Evolutionary conservation across 2,113 vertebrate genomes (phyloP), one percentile per base, ranked within the genome.

Genomic region (Oryzias curvinotus): DNA sequence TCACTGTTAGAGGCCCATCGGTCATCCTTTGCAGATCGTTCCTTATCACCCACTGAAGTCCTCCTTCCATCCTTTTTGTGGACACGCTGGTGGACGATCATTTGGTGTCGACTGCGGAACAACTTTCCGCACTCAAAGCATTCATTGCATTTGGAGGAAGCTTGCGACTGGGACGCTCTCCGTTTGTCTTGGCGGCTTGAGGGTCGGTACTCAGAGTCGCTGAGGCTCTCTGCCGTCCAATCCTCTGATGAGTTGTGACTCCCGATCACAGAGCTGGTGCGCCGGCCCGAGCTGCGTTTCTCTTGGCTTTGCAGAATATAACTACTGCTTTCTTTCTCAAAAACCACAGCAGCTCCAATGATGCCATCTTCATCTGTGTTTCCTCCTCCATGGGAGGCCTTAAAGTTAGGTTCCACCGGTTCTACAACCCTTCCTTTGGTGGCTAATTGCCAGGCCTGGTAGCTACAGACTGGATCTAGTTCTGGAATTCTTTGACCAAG

Each of bases 41-140:
- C 91, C 0, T 91, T 90, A 26, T 92, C 92, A 0, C 88, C 41
- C 0, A 82, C 73, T 1, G 86, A 80, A 17, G 84, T 77, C 8
- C 92, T 79, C 8, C 92, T 90, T 1, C 92, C 92, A 0, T 93
- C 93, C 77, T 89, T 93, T 14, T 94, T 93, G 84, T 98, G 96
- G 71, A 95, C 93, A 0, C 96, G 92, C 1, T 94, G 94, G 85
- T 98, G 96, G 73, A 98, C 93, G 45, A 94, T 91, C 95, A 98
- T 94, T 91, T 98, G 95, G 79, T 96, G 95, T 25, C 95, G 96
- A n/a, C 95, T 98, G 85, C 95, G 95, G 73, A 98, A 98, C 80
- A 95, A 89, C 90, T 98, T 98, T 23, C 96, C 95, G 0, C 96
- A 98, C 86, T 98, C 96, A 0, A 96, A 96, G 85, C 96, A 98